phyloP scores from a whole-genome alignment of 2,113 vertebrate species.

The Zingel zingel region DNA sequence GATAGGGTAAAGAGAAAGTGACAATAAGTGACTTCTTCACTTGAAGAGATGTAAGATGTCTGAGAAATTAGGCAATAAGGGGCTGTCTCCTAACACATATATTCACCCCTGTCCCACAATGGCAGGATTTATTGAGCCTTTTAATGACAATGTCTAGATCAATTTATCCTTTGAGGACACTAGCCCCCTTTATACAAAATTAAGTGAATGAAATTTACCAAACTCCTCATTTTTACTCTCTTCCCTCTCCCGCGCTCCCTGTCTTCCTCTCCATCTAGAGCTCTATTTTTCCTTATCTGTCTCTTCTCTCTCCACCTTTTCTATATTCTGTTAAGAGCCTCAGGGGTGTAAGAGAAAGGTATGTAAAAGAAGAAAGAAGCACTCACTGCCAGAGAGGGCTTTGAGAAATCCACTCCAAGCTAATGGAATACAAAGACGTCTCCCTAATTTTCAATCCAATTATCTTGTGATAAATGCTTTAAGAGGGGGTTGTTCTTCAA shows the following conservation, averaged over 20 bases:
- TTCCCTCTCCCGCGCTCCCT: background rate
- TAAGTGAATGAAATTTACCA: constrained; percentile 56
- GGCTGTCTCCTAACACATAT: constrained; percentile 54
- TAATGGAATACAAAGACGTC: constrained; percentile 66
- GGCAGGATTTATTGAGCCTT: constrained; percentile 65
- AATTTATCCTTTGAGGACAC: constrained; percentile 67
- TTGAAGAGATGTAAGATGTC: constrained; percentile 38
- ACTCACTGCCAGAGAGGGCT: constrained; percentile 38
- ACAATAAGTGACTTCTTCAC: constrained; percentile 27
- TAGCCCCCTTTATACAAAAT: constrained; percentile 41
- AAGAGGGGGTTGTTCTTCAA: constrained; percentile 29
- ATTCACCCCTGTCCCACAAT: constrained; percentile 47
- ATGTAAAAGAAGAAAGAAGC: constrained; percentile 37
- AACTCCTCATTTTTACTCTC: constrained; percentile 29
- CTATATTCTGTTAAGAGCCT: constrained; percentile 36
- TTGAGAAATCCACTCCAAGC: constrained; percentile 55
- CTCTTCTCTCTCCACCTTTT: constrained; percentile 28
- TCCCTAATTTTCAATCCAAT: constrained; percentile 71
- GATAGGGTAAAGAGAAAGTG: background rate
- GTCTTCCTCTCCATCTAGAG: background rate
- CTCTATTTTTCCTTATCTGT: background rate
- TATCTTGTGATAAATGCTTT: constrained; percentile 71
- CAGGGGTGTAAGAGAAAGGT: background rate
- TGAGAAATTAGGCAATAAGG: constrained; percentile 51
- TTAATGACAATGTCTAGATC: constrained; percentile 75